phyloP scores from a whole-genome alignment of 1,140 invertebrate species.

The Cydia strobilella region DNA sequence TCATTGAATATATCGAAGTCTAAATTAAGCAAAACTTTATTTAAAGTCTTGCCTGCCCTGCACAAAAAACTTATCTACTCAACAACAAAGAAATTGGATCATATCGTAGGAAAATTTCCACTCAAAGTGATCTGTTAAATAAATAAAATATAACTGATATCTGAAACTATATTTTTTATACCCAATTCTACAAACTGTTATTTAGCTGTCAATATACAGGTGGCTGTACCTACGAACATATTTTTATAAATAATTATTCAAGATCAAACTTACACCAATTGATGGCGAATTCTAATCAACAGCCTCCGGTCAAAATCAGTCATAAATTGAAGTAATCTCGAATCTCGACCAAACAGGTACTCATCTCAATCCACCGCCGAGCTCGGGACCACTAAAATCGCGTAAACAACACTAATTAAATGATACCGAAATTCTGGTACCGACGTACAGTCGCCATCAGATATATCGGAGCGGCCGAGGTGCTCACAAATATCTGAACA shows the following conservation, averaged over 20 bases:
- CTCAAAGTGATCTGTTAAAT: too few relatives aligned
- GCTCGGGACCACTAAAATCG: neutral
- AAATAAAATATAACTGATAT: too few relatives aligned
- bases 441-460: too few relatives aligned
- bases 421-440: slow-evolving; percentile 5
- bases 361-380: neutral
- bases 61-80: too few relatives aligned
- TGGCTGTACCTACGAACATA: neutral
- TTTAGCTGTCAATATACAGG: neutral
- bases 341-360: slow-evolving; percentile 6
- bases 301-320: slow-evolving; percentile 10
- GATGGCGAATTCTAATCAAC: neutral
- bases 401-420: slow-evolving; percentile 29
- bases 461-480: too few relatives aligned
- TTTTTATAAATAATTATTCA: neutral
- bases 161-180: too few relatives aligned
- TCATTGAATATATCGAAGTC: too few relatives aligned
- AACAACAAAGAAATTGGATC: too few relatives aligned
- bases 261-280: neutral
- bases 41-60: too few relatives aligned
- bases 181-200: neutral
- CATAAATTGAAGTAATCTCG: slow-evolving; percentile 14
- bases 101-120: too few relatives aligned
- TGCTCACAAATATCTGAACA: too few relatives aligned
- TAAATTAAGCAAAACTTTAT: too few relatives aligned